Evolutionary conservation across 92 coral and sea anemone genomes (phyloP), one percentile per base, ranked within the genome.

Genomic region (Parazoanthus swiftii): DNA sequence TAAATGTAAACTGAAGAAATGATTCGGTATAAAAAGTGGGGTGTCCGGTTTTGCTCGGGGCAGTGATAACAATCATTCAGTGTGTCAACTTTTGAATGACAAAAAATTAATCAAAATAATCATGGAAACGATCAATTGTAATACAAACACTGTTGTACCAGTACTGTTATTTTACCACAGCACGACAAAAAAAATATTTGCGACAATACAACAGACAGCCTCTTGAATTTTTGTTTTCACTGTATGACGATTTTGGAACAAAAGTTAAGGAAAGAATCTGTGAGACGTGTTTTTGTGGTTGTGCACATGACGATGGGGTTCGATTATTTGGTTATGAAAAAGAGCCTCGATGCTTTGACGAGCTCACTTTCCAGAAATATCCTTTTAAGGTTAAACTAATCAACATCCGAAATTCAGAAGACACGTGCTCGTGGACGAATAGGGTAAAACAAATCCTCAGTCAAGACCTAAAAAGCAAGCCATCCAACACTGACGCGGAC

Each of bases 361-460:
- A 74, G 78, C 44, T 13, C 46, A 76, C 18, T 39, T 76, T 37
- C 80, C 14, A 21, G 23, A n/a, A 29, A 76, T 42, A 37, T 20
- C 80, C 51, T 76, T 76, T 76, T 76, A 18, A 37, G 48, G 80
- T 38, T 76, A 76, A 8, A 76, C 20, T 11, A 74, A 74, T 36
- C 26, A 42, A 37, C 46, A 76, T 36, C 8, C 4, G 7, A 39
- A 76, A 39, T 76, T 37, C 25, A 33, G 46, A 76, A 76, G 80
- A 37, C 6, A 37, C 42, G 5, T 37, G 18, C 46, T 4, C 77
- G 21, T 74, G 77, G 23, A 74, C 77, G 77, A 33, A 74, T 74
- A 74, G 43, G 77, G 77, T 74, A 74, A 74, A 74, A 36, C n/a
- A 36, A 2, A 74, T 33, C 77, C 8, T 74, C 46, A 11, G 13